Base-by-base conservation (phyloP, 2,888 invertebrate species). In the Phaedon cochleariae region DNA sequence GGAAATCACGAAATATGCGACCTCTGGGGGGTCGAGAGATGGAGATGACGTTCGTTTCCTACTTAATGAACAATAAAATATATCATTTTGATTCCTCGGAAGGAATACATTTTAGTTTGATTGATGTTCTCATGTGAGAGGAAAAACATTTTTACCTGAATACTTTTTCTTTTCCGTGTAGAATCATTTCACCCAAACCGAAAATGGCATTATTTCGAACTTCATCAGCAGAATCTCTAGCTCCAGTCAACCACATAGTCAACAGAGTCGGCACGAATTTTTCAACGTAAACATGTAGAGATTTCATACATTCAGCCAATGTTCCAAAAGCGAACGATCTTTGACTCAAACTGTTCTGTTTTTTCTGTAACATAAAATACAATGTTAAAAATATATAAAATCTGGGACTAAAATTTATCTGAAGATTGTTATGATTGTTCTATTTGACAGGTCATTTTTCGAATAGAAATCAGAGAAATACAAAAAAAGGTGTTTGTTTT, bases 171-270 rank as follows among this genome's bases (percentile, higher is more conserved):
- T 88, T 90, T 55, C 90, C 89, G 80, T 90, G 86, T 12, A 90
- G 81, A 48, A 89, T 88, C 76, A 93, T 85, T 78, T 93, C 92
- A 2, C 93, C 94, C 53, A 93, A 83, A 17, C 91, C 93, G 80
- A 87, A 94, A 52, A 91, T 89, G 0, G 92, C 86, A 83, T 94
- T 94, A 77, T 92, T 92, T 59, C 93, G 86, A 0, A 92, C 90
- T 80, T 92, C 92, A 54, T 89, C 88, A 73, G 88, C 88, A 0
- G 85, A 79, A 81, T 93, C 92, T 59, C 85, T 84, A 1, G 88
- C 83, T 53, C 88, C 87, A 57, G 82, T 85, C 63, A 90, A 83
- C 78, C 92, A 88, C 9, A 90, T 78, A 1, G 90, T 89, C 69
- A 90, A 85, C 58, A 93, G 80, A 45, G 87, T 85, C 20, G 86